Evolutionary conservation across 2,113 vertebrate species (phyloP).

Genomic region (Psettodes erumei): DNA sequence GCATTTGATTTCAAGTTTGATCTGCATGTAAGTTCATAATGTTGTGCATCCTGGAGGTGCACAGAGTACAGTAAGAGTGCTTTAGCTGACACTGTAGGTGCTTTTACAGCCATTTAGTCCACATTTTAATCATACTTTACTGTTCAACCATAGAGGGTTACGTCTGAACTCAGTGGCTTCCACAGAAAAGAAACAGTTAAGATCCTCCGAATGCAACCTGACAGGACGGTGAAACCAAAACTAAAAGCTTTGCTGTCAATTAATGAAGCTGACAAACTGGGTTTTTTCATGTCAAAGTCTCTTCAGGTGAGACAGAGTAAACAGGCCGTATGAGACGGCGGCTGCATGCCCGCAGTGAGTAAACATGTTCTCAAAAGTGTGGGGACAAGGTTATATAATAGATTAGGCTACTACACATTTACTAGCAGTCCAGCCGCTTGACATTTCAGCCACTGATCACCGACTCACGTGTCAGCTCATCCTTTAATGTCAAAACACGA

Average conservation of each 20-base stretch:
- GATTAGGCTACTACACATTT: conserved; percentile 19
- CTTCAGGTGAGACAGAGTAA: neutral
- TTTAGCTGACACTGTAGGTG: no score
- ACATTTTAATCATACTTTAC: neutral
- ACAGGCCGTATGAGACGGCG: neutral
- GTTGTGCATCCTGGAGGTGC: no score
- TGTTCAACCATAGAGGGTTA: no score
- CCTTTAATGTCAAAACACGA: conserved; percentile 16
- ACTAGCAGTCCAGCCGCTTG: neutral
- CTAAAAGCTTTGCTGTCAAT: neutral
- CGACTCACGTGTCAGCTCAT: neutral
- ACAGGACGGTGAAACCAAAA: conserved; percentile 13
- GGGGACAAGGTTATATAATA: conserved; percentile 26
- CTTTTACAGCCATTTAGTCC: neutral
- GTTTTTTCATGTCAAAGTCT: neutral
- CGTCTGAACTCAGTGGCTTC: no score
- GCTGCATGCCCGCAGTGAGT: conserved; percentile 2
- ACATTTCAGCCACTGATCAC: neutral
- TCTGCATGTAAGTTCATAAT: no score
- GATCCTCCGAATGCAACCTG: neutral
- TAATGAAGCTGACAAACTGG: accelerated
- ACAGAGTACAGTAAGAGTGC: no score
- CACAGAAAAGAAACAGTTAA: neutral
- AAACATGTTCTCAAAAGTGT: conserved; percentile 14
- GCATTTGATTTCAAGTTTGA: no score